Evolutionary conservation across 2,888 invertebrate genomes (phyloP), one percentile per base, ranked within the genome.

Genomic region (Tillus elongatus): DNA sequence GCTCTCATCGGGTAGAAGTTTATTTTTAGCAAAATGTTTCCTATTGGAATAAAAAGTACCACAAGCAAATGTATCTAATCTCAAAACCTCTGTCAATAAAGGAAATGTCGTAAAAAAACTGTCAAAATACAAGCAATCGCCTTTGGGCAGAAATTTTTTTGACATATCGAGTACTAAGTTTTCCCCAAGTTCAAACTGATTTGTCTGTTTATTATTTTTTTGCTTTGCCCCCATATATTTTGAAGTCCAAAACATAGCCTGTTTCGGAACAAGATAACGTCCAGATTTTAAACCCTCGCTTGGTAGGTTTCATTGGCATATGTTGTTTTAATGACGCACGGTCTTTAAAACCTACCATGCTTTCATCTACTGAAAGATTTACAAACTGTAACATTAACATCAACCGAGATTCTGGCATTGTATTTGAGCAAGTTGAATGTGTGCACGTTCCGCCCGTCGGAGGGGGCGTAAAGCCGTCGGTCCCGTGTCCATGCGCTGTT

Each of bases 291-390:
- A 48, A 48, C 27, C 46, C 45, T 10, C 46, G 32, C 36, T 47
- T 48, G 26, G 43, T 44, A 4, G 50, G 49, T 34, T 50, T 50
- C 44, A 42, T 50, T n/a, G n/a, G n/a, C n/a, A n/a, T n/a, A n/a
- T n/a, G 48, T 30, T 50, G 51, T 28, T 51, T 50, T 29, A 50
- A 24, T 12, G 39, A 28, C 13, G 40, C 37, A 19, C 45, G 33
- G 3, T 47, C 51, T 41, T 49, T 51, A 41, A 49, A 51, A 3
- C 42, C 43, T 11, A 47, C 38, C 46, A 47, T 47, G 24, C 41
- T 44, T 31, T 50, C 50, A 30, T 49, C 43, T 19, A 48, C 37
- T 14, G 43, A 41, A 10, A 51, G n/a, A n/a, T n/a, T n/a, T n/a
- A n/a, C n/a, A n/a, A n/a, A n/a, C n/a, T n/a, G n/a, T n/a, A n/a